Evolutionary conservation across 2,797 vertebrate species (phyloP).

Genomic region (Helicolenus hilgendorfi): DNA sequence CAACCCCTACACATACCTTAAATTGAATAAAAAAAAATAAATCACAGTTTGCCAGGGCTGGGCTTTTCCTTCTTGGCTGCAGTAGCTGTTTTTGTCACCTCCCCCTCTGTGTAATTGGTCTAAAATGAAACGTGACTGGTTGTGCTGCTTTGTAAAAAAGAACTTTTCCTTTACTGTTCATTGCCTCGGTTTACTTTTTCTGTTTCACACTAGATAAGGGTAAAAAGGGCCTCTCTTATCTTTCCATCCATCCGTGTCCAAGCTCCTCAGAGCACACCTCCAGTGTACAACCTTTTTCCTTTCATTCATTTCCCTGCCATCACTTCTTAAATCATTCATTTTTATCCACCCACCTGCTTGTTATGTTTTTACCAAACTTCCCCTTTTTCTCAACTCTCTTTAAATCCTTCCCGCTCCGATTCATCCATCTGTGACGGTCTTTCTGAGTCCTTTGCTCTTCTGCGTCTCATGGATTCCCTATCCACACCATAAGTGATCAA

Average conservation of each 20-base stretch:
- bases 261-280: neutral
- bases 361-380: constrained; percentile 13
- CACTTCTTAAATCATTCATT: constrained; percentile 25
- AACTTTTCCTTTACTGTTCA: neutral
- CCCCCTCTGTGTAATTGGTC: constrained; percentile 10
- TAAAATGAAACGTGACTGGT: constrained; percentile 10
- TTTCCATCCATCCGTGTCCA: constrained; percentile 31
- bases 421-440: constrained; percentile 29
- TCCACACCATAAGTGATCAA: constrained; percentile 48
- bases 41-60: neutral
- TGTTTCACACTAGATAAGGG: neutral
- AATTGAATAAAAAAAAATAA: neutral
- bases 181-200: constrained; percentile 21
- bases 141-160: constrained; percentile 2
- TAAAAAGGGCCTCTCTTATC: constrained; percentile 12
- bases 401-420: constrained; percentile 42
- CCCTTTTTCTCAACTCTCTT: constrained; percentile 20
- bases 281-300: constrained; percentile 11
- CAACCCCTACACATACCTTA: neutral
- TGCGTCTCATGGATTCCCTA: constrained; percentile 23
- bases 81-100: constrained; percentile 10
- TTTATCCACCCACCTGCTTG: constrained; percentile 16
- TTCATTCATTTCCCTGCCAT: constrained; percentile 11
- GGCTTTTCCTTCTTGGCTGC: neutral
- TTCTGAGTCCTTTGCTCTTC: constrained; percentile 12